Base-by-base conservation (phyloP, 2,888 invertebrate genomes). In the Dryobotodes eremita region DNA sequence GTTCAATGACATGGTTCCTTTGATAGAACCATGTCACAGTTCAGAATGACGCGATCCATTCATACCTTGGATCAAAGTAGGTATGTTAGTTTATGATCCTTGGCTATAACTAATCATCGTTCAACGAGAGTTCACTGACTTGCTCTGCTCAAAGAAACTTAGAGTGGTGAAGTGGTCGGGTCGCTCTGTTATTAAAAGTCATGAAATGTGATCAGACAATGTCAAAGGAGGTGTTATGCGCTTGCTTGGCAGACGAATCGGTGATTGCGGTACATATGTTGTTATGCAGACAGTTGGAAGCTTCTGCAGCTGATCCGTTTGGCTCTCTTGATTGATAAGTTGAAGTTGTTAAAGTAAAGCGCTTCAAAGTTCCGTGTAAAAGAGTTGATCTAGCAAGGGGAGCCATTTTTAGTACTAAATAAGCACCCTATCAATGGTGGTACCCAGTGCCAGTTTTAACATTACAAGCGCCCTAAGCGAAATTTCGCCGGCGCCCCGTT, bases 41-140 rank as follows among this genome's bases (percentile, higher is more conserved):
- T 86, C 71, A 86, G 80, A 75, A 88, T 94, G 93, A 94, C 93
- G 93, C 92, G 91, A 87, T 93, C 94, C 95, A 95, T 95, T 95
- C 95, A 95, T 94, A 94, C 91, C 93, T 91, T 75, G 80, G 70
- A 69, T 64, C 75, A 23, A 71, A 42, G 42, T 26, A 15, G 50
- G 42, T 26, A 15, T 55, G 23, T 13, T 48, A n/a, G 26, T 31
- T 64, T 77, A 71, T 48, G 53, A 70, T 70, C 20, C 31, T 76
- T 23, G 26, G 10, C 0, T 62, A 10, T 26, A 36, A 36, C 31
- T 36, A 46, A 15, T 10, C 8, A 2, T 20, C 5, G 6, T 31
- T 55, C 2, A 55, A 36, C 11, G 11, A 23, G 50, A 20, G 36
- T 70, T 75, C 57, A 31, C 8, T 48, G 55, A 46, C 31, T 48